These are phyloP conservation scores for Nysson spinosus DNA, from an alignment of 2,888 invertebrate species.

Conservation along the genomic window DNA sequence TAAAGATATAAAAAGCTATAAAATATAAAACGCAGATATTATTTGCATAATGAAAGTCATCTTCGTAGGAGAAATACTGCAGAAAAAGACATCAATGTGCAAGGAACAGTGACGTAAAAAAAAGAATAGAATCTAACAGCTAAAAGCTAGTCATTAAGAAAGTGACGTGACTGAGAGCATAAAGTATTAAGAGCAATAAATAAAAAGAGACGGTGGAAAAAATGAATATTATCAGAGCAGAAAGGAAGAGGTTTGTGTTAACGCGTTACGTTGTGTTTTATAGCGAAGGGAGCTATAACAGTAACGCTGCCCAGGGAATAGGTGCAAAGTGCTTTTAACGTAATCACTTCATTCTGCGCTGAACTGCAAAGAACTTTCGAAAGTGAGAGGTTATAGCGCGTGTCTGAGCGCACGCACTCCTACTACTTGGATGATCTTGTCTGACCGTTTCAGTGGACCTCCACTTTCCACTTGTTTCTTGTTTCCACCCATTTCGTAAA, in stretches of 20 bases:
- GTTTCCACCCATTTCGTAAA: background rate
- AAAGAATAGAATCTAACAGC: too few species aligned
- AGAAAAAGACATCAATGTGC: too few species aligned
- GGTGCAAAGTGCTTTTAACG: slow-evolving; percentile 70
- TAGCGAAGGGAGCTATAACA: slow-evolving; percentile 32
- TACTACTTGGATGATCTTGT: slow-evolving; percentile 37
- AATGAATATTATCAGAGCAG: too few species aligned
- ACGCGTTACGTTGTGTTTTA: slow-evolving; percentile 52
- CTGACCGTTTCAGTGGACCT: slow-evolving; percentile 46
- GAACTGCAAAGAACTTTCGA: slow-evolving; percentile 60
- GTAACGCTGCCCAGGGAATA: slow-evolving; percentile 45
- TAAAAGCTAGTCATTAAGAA: background rate
- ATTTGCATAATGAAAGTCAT: too few species aligned
- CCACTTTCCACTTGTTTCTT: slow-evolving; percentile 31
- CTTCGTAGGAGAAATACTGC: too few species aligned
- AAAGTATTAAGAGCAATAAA: slow-evolving; percentile 27
- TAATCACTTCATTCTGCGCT: slow-evolving; percentile 64
- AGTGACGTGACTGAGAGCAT: slow-evolving; percentile 9
- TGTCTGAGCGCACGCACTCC: slow-evolving; percentile 41
- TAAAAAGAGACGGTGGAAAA: slow-evolving; percentile 26
- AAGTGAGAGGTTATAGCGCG: slow-evolving; percentile 61
- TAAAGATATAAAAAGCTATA: too few species aligned
- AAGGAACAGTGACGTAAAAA: too few species aligned
- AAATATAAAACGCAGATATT: too few species aligned
- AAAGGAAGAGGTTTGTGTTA: slow-evolving; percentile 25